Evolutionary conservation across 2,113 vertebrate species (phyloP).

Genomic region (Lepisosteus oculatus): DNA sequence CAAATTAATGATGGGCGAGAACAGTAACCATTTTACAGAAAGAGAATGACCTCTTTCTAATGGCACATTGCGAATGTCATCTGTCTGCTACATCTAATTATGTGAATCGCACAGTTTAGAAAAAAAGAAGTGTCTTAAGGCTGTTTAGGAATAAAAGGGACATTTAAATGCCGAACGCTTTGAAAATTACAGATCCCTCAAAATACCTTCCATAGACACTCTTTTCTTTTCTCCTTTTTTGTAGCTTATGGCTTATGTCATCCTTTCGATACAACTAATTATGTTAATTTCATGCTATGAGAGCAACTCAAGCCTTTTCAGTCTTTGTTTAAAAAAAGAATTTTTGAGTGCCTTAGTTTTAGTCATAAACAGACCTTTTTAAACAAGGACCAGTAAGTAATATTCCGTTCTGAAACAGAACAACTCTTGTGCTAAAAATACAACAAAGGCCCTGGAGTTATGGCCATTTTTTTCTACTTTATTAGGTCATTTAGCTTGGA

Average conservation of each 20-base stretch:
- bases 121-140: slow-evolving; percentile 85
- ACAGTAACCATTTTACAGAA: slow-evolving; percentile 89
- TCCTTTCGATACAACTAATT: slow-evolving; percentile 85
- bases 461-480: slow-evolving; percentile 79
- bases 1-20: slow-evolving; percentile 93
- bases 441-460: slow-evolving; percentile 78
- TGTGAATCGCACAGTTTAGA: slow-evolving; percentile 86
- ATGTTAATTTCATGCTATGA: slow-evolving; percentile 87
- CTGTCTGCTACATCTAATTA: slow-evolving; percentile 97
- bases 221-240: slow-evolving; percentile 58
- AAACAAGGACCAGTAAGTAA: slow-evolving; percentile 77
- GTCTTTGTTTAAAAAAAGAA: slow-evolving; percentile 39
- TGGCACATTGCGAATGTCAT: slow-evolving; percentile 92
- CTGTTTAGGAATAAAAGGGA: slow-evolving; percentile 97
- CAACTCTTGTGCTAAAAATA: slow-evolving; percentile 84
- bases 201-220: slow-evolving; percentile 90
- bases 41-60: slow-evolving; percentile 97
- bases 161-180: slow-evolving; percentile 92
- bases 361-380: slow-evolving; percentile 76
- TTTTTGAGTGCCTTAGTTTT: slow-evolving; percentile 74
- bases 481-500: slow-evolving; percentile 76
- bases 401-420: slow-evolving; percentile 79
- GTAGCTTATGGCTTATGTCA: slow-evolving; percentile 75
- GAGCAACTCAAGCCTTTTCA: slow-evolving; percentile 77
- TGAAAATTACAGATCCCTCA: slow-evolving; percentile 93